A percentile compares a stretch with the other conserved stretches of the same genome.
Evolutionary conservation across 2,888 invertebrate species (phyloP).

Genomic region (Junonia oenone): DNA sequence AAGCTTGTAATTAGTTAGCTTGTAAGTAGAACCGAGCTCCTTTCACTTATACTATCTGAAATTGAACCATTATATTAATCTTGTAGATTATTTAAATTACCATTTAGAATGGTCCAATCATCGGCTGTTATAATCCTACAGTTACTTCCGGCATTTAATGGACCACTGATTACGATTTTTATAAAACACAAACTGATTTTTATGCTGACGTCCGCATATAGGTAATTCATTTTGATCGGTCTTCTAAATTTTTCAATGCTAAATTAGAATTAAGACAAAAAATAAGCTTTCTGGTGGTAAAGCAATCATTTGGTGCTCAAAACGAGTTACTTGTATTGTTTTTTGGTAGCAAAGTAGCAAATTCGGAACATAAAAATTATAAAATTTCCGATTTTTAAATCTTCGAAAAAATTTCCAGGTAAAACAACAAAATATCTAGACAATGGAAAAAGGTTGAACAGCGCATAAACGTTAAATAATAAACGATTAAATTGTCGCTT

Average conservation of each 20-base stretch:
- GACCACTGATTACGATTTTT: neutral
- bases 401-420: no score
- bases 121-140: neutral
- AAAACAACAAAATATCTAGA: no score
- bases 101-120: neutral
- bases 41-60: neutral
- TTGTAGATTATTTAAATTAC: neutral
- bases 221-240: neutral
- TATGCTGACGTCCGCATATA: neutral
- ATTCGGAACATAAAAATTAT: no score
- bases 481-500: no score
- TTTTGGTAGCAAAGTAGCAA: no score
- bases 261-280: neutral
- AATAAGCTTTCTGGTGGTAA: neutral
- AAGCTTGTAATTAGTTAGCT: neutral
- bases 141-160: slow-evolving; percentile 2
- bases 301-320: no score
- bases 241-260: neutral
- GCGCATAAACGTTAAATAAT: no score
- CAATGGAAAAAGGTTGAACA: no score
- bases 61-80: neutral
- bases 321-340: no score
- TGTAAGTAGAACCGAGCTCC: neutral
- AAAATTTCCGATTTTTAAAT: no score
- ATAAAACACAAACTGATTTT: neutral